Evolutionary conservation across 2,113 vertebrate genomes (phyloP).

Genomic region (Toxostoma redivivum): DNA sequence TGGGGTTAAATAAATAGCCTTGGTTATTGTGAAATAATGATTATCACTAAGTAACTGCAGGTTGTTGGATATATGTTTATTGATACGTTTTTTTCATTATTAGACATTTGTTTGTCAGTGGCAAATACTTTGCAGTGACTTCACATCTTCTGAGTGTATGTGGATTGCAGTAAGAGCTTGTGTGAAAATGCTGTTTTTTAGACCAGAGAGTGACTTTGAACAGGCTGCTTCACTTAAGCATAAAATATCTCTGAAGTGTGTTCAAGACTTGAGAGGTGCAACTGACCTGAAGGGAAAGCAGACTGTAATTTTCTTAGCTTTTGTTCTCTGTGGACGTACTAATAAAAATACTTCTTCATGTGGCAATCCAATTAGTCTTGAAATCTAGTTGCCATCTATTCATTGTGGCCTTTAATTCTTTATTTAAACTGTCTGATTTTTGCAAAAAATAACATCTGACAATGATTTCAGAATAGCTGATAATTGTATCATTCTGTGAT

Average conservation of each 20-base stretch:
- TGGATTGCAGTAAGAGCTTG: neutral
- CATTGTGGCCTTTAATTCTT: neutral
- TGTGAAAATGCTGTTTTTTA: neutral
- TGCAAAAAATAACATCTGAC: neutral
- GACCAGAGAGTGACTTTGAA: neutral
- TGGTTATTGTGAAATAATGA: neutral
- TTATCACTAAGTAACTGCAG: neutral
- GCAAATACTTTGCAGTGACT: neutral
- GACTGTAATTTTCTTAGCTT: neutral
- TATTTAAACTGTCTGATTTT: neutral
- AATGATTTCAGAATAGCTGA: neutral
- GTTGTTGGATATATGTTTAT: neutral
- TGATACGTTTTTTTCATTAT: neutral
- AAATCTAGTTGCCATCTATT: neutral
- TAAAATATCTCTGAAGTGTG: neutral
- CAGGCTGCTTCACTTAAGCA: neutral
- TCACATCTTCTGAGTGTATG: neutral
- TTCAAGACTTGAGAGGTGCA: neutral
- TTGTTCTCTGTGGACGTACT: neutral
- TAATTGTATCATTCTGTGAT: neutral
- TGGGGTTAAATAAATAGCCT: neutral
- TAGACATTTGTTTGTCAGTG: neutral
- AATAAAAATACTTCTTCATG: neutral
- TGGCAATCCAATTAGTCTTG: neutral
- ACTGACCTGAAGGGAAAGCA: neutral